Percentiles rank a stretch among this genome's conserved stretches.
phyloP scores from a whole-genome alignment of 2,113 vertebrate genomes.

The Percina caprodes region DNA sequence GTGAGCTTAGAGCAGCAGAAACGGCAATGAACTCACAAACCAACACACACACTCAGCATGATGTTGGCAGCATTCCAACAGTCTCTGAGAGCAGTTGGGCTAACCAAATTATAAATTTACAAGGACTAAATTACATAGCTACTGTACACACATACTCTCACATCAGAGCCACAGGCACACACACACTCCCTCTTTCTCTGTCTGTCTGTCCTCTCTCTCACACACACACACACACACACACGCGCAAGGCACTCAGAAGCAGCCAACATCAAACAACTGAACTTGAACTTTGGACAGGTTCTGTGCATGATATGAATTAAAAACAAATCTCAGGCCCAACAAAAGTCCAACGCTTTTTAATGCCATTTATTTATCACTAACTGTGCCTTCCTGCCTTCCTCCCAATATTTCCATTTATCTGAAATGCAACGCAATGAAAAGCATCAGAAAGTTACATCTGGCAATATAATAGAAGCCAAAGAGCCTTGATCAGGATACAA shows the following conservation, averaged over 20 bases:
- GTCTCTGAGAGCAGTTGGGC: constrained; percentile 74
- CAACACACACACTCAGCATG: constrained; percentile 42
- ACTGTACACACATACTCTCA: constrained; percentile 73
- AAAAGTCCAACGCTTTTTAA: constrained; percentile 50
- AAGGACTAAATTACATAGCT: constrained; percentile 78
- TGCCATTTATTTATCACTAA: constrained; percentile 21
- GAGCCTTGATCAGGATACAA: constrained; percentile 1
- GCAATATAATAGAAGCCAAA: background rate
- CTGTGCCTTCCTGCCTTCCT: constrained; percentile 6
- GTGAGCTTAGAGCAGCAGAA: constrained; percentile 22
- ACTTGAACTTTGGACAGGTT: constrained; percentile 68
- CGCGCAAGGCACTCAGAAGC: constrained; percentile 53
- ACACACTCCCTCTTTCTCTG: constrained; percentile 41
- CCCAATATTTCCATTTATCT: constrained; percentile 24
- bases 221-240: constrained; percentile 32
- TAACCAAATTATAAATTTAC: constrained; percentile 81
- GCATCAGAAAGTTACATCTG: constrained; percentile 22
- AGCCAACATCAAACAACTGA: constrained; percentile 65
- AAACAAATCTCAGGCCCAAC: constrained; percentile 21
- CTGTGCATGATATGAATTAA: constrained; percentile 55
- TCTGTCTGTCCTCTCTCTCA: constrained; percentile 15
- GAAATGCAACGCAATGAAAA: constrained; percentile 23
- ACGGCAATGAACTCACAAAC: constrained; percentile 37
- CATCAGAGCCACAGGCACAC: constrained; percentile 57
- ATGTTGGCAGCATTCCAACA: constrained; percentile 77